Base-by-base conservation (phyloP, 2,888 invertebrate species). In the Nymphalis polychloros region DNA sequence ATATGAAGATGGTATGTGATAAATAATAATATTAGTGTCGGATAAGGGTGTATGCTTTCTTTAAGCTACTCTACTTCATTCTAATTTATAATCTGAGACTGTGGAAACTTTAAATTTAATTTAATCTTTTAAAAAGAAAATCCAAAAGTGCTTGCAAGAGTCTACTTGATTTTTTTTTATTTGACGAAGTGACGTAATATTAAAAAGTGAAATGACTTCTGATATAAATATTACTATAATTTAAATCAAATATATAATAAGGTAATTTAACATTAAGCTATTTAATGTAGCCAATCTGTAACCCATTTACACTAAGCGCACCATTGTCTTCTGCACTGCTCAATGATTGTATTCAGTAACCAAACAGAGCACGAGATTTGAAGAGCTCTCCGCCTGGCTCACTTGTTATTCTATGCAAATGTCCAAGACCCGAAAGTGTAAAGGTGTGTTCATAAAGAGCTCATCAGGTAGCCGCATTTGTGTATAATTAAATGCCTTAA, bases 391-490 rank as follows among this genome's bases (percentile, higher is more conserved):
- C 48, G 66, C 53, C 61, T 64, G 49, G 52, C 50, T 68, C 70
- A 49, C 71, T 71, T 90, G 91, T 91, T 92, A 89, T 91, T 91
- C 86, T 90, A 92, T 92, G 92, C 90, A 90, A 92, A 92, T 92
- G 80, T 81, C 82, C 80, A 81, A 78, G 80, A 79, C 83, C 67
- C 67, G 66, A 71, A 73, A 70, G 72, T 69, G 72, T 73, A 72
- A 68, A 73, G 74, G 72, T 72, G 65, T 73, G 69, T 73, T 64
- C 72, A 73, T 65, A 65, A 69, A 63, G 69, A 63, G 67, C 63
- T 65, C 64, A 69, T 71, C 68, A 63, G 68, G 62, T 67, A 61
- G 47, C 63, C 47, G 55, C 31, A 55, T 57, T 57, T 41, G 53
- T 53, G 53, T 53, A 49, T 49, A 53, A 53, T 53, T 53, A 53